Conservation (phyloP, 2,797 vertebrate genomes). For the Columba guinea region DNA sequence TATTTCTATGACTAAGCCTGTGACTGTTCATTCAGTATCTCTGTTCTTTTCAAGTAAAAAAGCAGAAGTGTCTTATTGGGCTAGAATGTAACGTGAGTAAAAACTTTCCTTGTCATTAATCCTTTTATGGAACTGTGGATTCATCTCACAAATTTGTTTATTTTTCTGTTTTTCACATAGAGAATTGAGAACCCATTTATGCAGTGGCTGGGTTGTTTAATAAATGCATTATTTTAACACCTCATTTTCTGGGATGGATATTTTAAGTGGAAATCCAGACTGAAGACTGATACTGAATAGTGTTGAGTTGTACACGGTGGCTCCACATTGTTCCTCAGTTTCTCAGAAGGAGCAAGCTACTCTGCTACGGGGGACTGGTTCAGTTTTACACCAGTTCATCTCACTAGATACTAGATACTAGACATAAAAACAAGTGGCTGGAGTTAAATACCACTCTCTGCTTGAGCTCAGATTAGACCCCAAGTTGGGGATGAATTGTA, state of each 20-base stretch:
- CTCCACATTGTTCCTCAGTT: neutral
- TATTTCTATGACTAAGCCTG: neutral
- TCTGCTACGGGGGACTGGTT: neutral
- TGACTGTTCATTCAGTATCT: neutral
- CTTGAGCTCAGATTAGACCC: neutral
- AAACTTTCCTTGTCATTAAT: neutral
- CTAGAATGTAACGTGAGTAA: neutral
- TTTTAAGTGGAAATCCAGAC: conserved; percentile 12
- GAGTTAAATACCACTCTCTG: neutral
- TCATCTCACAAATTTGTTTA: conserved; percentile 13
- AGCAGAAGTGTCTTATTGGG: neutral
- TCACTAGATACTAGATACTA: neutral
- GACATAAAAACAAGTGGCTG: neutral
- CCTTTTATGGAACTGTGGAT: neutral
- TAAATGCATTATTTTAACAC: conserved; percentile 3
- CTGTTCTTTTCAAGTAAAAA: neutral
- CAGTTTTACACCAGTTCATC: neutral
- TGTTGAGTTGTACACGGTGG: neutral
- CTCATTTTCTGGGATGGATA: neutral
- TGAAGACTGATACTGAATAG: neutral
- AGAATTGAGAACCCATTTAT: neutral
- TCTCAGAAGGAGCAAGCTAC: neutral
- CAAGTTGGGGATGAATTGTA: neutral
- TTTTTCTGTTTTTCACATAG: conserved; percentile 22
- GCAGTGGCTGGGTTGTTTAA: conserved; percentile 6